Evolutionary conservation across 1,140 invertebrate species (phyloP).

Genomic region (Orius laevigatus): DNA sequence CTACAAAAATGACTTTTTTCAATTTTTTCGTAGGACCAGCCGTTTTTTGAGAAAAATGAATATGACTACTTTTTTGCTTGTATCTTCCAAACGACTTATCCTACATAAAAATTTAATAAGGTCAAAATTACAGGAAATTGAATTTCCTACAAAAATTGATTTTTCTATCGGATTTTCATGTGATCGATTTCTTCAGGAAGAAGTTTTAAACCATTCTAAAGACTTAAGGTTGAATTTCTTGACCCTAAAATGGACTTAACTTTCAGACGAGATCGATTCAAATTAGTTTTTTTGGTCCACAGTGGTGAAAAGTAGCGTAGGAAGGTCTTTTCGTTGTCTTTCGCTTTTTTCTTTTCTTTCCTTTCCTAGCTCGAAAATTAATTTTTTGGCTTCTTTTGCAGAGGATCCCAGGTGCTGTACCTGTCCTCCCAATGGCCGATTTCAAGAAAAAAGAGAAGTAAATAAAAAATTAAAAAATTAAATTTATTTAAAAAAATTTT

Average conservation of each 20-base stretch:
- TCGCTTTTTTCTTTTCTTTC: not conserved
- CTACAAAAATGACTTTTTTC: too few species aligned
- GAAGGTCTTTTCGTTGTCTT: not conserved
- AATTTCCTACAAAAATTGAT: too few species aligned
- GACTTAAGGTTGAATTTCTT: too few species aligned
- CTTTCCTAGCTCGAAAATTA: not conserved
- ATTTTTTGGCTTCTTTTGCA: slow-evolving; percentile 6
- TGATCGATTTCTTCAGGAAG: too few species aligned
- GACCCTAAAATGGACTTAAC: not conserved
- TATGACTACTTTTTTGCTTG: too few species aligned
- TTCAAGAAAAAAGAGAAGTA: not conserved
- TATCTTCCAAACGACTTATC: too few species aligned
- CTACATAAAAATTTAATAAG: too few species aligned
- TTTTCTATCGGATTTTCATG: too few species aligned
- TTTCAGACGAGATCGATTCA: not conserved
- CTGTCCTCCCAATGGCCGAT: not conserved
- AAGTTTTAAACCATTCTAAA: too few species aligned
- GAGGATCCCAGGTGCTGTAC: not conserved
- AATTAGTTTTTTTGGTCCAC: not conserved
- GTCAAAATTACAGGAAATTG: too few species aligned
- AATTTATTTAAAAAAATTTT: slow-evolving; percentile 2
- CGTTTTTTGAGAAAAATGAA: too few species aligned
- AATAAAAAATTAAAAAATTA: not conserved
- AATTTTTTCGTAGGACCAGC: too few species aligned
- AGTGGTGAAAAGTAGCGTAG: not conserved